Conservation (phyloP, 2,888 invertebrate species). For the Hyposoter dolosus region DNA sequence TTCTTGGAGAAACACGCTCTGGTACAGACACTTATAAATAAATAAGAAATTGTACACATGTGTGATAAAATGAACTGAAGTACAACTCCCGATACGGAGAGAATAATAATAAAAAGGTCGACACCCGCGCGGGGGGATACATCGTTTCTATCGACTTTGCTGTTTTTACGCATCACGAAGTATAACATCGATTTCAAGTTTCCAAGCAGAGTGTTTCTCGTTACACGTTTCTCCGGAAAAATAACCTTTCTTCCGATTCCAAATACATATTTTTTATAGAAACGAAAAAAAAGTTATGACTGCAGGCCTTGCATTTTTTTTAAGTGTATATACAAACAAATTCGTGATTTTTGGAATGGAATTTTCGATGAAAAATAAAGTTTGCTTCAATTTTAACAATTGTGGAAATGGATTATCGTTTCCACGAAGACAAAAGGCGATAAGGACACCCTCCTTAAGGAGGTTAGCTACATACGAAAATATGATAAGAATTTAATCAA, state of each 20-base stretch:
- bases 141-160: slow-evolving; percentile 10
- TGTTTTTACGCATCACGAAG: background rate
- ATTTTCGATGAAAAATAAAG: background rate
- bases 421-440: background rate
- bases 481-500: too few species aligned
- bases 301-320: background rate
- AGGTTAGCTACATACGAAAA: too few species aligned
- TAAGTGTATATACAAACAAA: background rate
- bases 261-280: background rate
- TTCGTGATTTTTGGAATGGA: background rate
- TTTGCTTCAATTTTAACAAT: background rate
- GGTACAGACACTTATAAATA: background rate
- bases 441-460: too few species aligned
- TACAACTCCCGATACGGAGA: slow-evolving; percentile 11
- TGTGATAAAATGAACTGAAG: background rate
- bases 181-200: background rate
- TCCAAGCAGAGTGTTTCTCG: slow-evolving; percentile 11
- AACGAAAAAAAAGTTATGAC: background rate
- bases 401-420: background rate
- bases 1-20: slow-evolving; percentile 34
- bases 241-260: background rate
- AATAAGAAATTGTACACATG: background rate
- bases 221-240: slow-evolving; percentile 33
- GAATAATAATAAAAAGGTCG: background rate
- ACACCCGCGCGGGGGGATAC: background rate